phyloP scores from a whole-genome alignment of 2,113 vertebrate species.

The Mus pahari region DNA sequence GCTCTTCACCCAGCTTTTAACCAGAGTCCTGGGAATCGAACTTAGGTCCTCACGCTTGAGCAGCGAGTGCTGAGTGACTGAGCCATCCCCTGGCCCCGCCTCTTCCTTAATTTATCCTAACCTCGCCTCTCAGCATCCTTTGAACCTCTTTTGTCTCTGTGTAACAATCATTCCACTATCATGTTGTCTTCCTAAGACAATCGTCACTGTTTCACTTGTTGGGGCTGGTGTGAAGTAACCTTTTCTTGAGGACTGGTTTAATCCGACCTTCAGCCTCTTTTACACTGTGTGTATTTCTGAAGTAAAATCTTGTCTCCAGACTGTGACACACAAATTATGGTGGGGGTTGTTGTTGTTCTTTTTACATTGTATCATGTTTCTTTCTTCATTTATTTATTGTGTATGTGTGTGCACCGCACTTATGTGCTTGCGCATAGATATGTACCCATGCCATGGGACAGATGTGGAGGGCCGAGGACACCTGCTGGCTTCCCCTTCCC shows the following conservation, averaged over 20 bases:
- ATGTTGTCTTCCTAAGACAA: not conserved
- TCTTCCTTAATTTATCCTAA: slow-evolving; percentile 11
- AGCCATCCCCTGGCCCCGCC: not conserved
- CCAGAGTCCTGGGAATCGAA: not conserved
- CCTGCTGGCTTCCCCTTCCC: not conserved
- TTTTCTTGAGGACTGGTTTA: not conserved
- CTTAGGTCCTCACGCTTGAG: not conserved
- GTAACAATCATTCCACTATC: not conserved
- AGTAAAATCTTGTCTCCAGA: not conserved
- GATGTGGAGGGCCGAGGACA: not conserved
- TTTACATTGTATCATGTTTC: not conserved
- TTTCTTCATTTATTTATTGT: not conserved
- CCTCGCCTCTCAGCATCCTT: slow-evolving; percentile 1
- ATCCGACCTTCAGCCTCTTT: not conserved
- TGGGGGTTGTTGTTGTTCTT: not conserved
- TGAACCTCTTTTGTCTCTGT: not conserved
- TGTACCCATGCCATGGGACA: not conserved
- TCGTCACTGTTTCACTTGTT: not conserved
- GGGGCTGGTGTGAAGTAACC: no score
- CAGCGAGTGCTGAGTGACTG: not conserved
- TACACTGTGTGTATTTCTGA: not conserved
- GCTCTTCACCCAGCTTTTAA: not conserved
- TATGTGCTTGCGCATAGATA: not conserved
- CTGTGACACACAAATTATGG: not conserved
- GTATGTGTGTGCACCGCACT: not conserved